These are phyloP conservation scores for Hormaphis cornu DNA, from an alignment of 1,140 invertebrate species.

Conservation along the genomic window DNA sequence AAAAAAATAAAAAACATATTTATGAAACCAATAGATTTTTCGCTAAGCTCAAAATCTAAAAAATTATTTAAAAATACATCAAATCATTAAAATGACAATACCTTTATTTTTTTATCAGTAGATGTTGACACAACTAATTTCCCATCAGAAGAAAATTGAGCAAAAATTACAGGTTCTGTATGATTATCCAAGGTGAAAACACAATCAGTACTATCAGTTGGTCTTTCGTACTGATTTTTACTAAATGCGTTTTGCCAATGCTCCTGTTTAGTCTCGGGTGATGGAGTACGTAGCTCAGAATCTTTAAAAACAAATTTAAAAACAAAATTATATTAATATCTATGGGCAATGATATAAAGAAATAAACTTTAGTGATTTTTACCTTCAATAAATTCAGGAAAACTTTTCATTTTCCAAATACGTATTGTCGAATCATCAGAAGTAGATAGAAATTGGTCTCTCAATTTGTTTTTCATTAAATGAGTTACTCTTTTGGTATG, in stretches of 20 bases:
- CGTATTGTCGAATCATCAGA: constrained; percentile 97
- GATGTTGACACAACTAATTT: neutral
- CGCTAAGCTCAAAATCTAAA: no score
- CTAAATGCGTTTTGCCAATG: constrained; percentile 3
- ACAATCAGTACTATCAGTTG: constrained; percentile 1
- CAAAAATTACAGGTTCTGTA: constrained; percentile 7
- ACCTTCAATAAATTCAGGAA: constrained; percentile 59
- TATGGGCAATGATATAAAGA: neutral
- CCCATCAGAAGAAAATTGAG: constrained; percentile 9
- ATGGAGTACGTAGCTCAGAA: constrained; percentile 10
- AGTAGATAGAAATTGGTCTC: constrained; percentile 91
- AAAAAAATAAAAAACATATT: no score
- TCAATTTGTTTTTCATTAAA: constrained; percentile 14
- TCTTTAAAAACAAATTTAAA: neutral
- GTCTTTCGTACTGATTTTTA: neutral
- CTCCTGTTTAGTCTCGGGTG: constrained; percentile 10
- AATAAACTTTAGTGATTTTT: neutral
- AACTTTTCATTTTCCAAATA: constrained; percentile 97
- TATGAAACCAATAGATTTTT: no score
- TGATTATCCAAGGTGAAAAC: neutral
- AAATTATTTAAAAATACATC: no score
- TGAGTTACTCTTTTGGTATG: neutral
- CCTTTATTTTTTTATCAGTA: constrained; percentile 19
- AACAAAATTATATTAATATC: neutral
- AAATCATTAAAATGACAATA: neutral